Evolutionary conservation across 2,888 invertebrate species (phyloP).

Genomic region (Campaea margaritaria): DNA sequence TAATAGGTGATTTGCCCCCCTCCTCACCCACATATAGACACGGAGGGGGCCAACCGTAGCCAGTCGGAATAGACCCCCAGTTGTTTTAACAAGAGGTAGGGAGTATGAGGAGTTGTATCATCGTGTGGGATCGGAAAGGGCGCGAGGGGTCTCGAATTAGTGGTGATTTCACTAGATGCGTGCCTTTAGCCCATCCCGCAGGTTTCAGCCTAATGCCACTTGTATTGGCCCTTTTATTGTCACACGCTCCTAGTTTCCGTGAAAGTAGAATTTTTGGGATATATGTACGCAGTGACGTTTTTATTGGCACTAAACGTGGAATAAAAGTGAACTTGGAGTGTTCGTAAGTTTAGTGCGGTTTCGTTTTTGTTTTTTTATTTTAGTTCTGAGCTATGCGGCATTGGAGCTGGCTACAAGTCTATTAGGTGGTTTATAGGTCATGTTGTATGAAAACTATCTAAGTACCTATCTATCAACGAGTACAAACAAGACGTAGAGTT

Average conservation of each 20-base stretch:
- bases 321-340: constrained; percentile 76
- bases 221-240: constrained; percentile 81
- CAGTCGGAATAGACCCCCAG: constrained; percentile 56
- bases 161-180: constrained; percentile 67
- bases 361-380: constrained; percentile 59
- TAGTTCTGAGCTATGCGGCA: constrained; percentile 28
- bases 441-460: constrained; percentile 1
- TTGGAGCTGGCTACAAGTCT: constrained; percentile 40
- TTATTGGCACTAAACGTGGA: constrained; percentile 76
- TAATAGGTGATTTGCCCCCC: constrained; percentile 79
- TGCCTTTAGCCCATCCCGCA: constrained; percentile 72
- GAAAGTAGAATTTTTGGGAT: constrained; percentile 74
- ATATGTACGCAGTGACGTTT: constrained; percentile 75
- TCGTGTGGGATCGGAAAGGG: constrained; percentile 31
- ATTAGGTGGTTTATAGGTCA: constrained; percentile 33
- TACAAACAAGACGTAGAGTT: too few species aligned
- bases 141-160: constrained; percentile 47
- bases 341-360: constrained; percentile 69
- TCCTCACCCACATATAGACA: constrained; percentile 60
- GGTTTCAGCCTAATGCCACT: constrained; percentile 78
- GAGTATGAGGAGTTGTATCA: background rate
- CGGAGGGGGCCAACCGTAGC: constrained; percentile 49
- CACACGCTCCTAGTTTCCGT: constrained; percentile 74
- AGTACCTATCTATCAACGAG: too few species aligned
- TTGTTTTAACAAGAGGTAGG: constrained; percentile 6